These are phyloP conservation scores for Amphilophus citrinellus DNA, from an alignment of 2,113 vertebrate genomes.

Conservation along the genomic window DNA sequence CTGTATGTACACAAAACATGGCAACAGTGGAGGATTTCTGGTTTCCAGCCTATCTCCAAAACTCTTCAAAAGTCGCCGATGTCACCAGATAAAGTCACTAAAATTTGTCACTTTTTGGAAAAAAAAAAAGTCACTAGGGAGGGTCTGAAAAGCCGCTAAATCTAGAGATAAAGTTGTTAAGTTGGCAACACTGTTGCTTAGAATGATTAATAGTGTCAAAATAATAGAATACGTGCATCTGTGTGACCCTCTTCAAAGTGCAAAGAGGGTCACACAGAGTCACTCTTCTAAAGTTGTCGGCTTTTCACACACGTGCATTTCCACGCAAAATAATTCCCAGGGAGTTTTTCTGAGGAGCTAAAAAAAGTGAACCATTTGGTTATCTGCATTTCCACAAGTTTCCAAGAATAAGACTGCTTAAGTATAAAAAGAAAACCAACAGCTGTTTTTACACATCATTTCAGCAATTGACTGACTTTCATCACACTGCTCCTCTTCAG, in stretches of 20 bases:
- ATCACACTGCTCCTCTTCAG: background rate
- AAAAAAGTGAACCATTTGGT: background rate
- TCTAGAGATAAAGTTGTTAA: too few species aligned
- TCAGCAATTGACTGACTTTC: accelerated
- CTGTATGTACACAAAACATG: too few species aligned
- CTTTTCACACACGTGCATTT: background rate
- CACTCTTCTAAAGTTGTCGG: background rate
- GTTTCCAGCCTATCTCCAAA: too few species aligned
- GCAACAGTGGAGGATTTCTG: too few species aligned
- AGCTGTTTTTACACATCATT: background rate
- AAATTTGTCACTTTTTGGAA: too few species aligned
- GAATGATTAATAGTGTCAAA: background rate
- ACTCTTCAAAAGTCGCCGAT: too few species aligned
- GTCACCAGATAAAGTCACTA: too few species aligned
- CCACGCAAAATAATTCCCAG: background rate
- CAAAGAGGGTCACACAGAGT: background rate
- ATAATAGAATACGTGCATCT: background rate
- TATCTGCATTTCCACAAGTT: background rate
- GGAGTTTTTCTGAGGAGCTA: background rate
- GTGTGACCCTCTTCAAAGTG: background rate
- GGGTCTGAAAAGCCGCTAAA: too few species aligned
- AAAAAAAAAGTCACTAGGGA: too few species aligned
- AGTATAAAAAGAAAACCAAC: background rate
- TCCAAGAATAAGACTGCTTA: background rate
- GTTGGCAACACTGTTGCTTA: too few species aligned